Evolutionary conservation across 2,888 invertebrate species (phyloP), one percentile per base, ranked within the genome.

Genomic region (Parnassius smintheus): DNA sequence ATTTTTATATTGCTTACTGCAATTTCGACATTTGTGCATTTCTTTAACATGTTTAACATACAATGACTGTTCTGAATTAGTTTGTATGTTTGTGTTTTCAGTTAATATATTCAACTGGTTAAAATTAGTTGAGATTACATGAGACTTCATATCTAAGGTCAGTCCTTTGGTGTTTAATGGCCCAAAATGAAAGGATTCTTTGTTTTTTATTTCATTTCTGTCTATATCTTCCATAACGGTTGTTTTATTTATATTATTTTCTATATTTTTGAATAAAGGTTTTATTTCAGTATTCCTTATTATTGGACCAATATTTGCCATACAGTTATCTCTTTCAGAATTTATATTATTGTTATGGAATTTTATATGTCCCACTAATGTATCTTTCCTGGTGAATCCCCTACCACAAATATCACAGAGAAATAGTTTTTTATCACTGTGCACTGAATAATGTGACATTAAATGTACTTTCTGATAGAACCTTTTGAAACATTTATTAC

Each of bases 381-480:
- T 61, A 46, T 59, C 61, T 3, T 66, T 67, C 35, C 66, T 65
- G 8, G 46, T 62, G 48, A 66, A 68, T n/a, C 50, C 46, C 61
- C 62, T 66, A 7, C 65, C 65, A 53, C 70, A 70, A 35, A 61
- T 41, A 9, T 66, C 65, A 48, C 70, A 70, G 1, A 62, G 45
- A 46, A 66, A 66, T n/a, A 13, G 45, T 57, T 64, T 66, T 9
- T 42, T 49, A 9, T 58, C 45, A n/a, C 18, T 46, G 53, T 67
- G 66, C 4, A 66, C 61, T 41, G 11, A 35, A 35, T 45, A 48
- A 57, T 70, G 70, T 8, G 55, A 51, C 10, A 52, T 10, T 4
- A 68, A 61, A 56, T 66, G 65, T 3, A 56, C 45, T 55, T 64
- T 69, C 51, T 68, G 66, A 46, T 61, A 42, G 51, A 69, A 69